Conservation (phyloP, 1,140 invertebrate species). For the Drosophila nasuta region DNA sequence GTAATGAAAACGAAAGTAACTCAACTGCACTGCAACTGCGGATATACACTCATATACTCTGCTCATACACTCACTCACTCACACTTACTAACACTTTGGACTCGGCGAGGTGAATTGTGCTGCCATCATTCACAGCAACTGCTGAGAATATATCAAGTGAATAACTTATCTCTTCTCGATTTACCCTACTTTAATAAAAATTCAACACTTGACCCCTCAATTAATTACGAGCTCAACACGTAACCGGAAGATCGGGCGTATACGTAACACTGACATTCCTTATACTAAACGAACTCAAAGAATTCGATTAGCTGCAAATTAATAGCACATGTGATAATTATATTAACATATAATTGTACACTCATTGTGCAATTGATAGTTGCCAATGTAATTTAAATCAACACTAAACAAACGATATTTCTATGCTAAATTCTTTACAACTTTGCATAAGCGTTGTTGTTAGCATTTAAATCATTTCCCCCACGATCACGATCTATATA, state of each 20-base stretch:
- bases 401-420: not conserved
- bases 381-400: not conserved
- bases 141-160: constrained; percentile 4
- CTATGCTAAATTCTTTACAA: not conserved
- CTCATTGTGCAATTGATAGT: not conserved
- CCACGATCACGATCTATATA: too few relatives aligned
- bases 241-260: not conserved
- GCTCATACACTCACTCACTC: constrained; percentile 32
- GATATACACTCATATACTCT: not conserved
- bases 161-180: not conserved
- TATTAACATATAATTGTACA: not conserved
- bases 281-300: not conserved
- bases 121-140: constrained; percentile 51
- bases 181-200: not conserved
- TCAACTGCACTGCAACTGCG: constrained; percentile 29
- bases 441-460: not conserved
- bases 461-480: not conserved
- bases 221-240: not conserved
- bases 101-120: not conserved
- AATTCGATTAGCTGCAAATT: not conserved
- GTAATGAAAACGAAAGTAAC: constrained; percentile 81
- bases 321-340: not conserved
- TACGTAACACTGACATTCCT: constrained; percentile 13
- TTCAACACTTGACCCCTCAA: not conserved
- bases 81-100: constrained; percentile 19